Evolutionary conservation across 1,140 invertebrate genomes (phyloP), one percentile per base, ranked within the genome.

Genomic region (Zaprionus africanus): DNA sequence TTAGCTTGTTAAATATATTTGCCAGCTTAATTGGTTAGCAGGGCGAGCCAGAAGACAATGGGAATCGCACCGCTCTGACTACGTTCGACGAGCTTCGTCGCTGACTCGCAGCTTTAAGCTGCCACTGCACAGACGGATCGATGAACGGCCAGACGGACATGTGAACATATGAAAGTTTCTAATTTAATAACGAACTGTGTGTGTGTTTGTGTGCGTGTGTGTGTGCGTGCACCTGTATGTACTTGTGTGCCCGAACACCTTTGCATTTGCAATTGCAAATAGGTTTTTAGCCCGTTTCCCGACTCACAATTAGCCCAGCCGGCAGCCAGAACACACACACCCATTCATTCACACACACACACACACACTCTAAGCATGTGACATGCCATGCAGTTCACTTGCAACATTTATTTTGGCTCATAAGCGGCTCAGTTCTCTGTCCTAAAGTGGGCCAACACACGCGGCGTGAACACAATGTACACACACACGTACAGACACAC

Each of bases 1-100:
- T 88, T 79, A 88, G 76, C 81, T 90, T 81, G 76, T 79, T 84
- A 90, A 88, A 88, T 84, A 78, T 88, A 81, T 90, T 84, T 81
- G 68, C 71, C 53, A 76, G 68, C 85, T 88, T 84, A 90, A 88
- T 88, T 84, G 83, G 67, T 56, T 75, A 70, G 80, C 61, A 81
- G 80, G 76, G 81, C 73, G 51, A 79, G 68, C 67, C 64, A 11
- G 31, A 71, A 75, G 79, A 62, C 63, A 81, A 71, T 66, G 77
- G 58, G 66, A 41, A 61, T 26, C 38, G 22, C 15, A 4, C 24
- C 28, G 28, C 15, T n/a, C 22, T 11, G 2, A 34, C 51, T 22
- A 7, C n/a, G 2, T 49, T 19, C 12, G 46, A 49, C 17, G 46
- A 19, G 46, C 17, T 41, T 41, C 15, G 17, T 11, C 4, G 43